These are phyloP conservation scores for Limulus polyphemus DNA, from an alignment of 2,888 invertebrate species.

Conservation along the genomic window DNA sequence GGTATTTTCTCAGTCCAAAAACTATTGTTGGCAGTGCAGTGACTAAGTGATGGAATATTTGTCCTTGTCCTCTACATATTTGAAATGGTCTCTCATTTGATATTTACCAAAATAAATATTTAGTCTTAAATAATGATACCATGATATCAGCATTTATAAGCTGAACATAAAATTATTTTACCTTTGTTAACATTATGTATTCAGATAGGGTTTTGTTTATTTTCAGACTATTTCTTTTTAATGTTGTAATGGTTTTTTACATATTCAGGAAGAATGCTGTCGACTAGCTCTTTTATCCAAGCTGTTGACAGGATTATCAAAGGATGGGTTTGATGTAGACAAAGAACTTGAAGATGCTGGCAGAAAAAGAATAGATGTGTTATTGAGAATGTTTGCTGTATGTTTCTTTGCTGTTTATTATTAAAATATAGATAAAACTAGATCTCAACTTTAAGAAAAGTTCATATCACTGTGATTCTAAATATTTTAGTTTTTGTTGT, in stretches of 20 bases:
- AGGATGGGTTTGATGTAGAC: constrained; percentile 33
- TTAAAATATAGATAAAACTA: constrained; percentile 2
- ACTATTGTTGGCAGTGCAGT: too few relatives aligned
- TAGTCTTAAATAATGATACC: too few relatives aligned
- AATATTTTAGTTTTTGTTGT: too few relatives aligned
- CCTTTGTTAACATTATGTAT: too few relatives aligned
- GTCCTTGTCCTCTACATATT: too few relatives aligned
- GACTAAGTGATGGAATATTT: too few relatives aligned
- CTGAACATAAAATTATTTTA: too few relatives aligned
- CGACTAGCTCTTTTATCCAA: constrained; percentile 29
- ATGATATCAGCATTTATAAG: too few relatives aligned
- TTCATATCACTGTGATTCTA: neutral
- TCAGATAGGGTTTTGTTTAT: too few relatives aligned
- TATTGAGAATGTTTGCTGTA: constrained; percentile 83
- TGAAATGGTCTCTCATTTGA: too few relatives aligned
- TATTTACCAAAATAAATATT: too few relatives aligned
- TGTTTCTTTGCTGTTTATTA: constrained; percentile 33
- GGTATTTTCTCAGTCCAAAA: too few relatives aligned
- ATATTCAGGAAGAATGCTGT: constrained; percentile 33
- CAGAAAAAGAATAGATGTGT: constrained; percentile 57
- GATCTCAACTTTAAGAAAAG: neutral
- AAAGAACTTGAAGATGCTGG: constrained; percentile 44
- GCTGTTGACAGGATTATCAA: constrained; percentile 30
- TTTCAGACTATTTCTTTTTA: neutral
- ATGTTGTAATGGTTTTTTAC: constrained; percentile 1